phyloP scores from a whole-genome alignment of 2,113 vertebrate genomes.

The Brachirus orientalis region DNA sequence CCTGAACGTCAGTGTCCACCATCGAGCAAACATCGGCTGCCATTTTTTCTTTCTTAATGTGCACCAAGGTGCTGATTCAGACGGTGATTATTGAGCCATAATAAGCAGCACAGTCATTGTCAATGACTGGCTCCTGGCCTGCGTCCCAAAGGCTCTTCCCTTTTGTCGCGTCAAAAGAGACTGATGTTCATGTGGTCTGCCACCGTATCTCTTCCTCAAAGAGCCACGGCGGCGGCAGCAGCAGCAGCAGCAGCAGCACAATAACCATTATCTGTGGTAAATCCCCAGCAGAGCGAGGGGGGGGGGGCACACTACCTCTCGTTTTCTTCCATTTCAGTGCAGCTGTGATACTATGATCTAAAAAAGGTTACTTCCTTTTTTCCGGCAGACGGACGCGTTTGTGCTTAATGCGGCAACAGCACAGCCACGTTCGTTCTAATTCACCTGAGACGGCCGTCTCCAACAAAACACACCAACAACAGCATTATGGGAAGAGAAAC shows the following conservation, averaged over 20 bases:
- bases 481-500: conserved; percentile 28
- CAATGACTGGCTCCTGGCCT: conserved; percentile 5
- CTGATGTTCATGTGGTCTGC: conserved; percentile 49
- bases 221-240: conserved; percentile 49
- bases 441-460: conserved; percentile 50
- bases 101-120: too few relatives aligned
- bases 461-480: conserved; percentile 37
- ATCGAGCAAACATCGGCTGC: conserved; percentile 8
- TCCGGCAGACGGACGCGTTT: background rate
- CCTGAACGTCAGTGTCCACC: conserved; percentile 28
- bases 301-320: conserved; percentile 41
- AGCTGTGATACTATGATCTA: conserved; percentile 11
- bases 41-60: conserved; percentile 54
- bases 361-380: conserved; percentile 13
- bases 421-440: conserved; percentile 6
- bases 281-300: conserved; percentile 54
- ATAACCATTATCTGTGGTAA: conserved; percentile 78
- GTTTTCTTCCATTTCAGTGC: conserved; percentile 40
- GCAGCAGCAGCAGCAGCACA: conserved; percentile 61
- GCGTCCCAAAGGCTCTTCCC: conserved; percentile 31
- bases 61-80: conserved; percentile 36
- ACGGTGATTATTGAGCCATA: conserved; percentile 52
- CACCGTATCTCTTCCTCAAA: conserved; percentile 67
- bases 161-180: conserved; percentile 42
- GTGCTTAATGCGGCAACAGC: conserved; percentile 21